A percentile compares a stretch with the other conserved stretches of the same genome.
Conservation (phyloP, 1,140 invertebrate genomes). For the Pseudomyrmex concolor region DNA sequence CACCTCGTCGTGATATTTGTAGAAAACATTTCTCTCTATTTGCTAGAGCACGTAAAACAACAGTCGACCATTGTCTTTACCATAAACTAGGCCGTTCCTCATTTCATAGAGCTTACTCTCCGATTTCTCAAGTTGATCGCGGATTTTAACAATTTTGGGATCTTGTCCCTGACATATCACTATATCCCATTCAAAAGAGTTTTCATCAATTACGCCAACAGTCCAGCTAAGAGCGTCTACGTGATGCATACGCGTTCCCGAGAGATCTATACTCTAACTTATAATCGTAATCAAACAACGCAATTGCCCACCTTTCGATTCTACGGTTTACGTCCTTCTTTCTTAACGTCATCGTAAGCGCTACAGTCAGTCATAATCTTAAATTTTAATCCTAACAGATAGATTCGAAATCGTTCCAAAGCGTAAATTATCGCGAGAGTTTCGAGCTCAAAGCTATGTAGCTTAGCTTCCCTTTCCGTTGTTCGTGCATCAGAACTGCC, state of each 20-base stretch:
- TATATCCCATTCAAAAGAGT: background rate
- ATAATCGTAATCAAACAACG: constrained; percentile 7
- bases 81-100: constrained; percentile 14
- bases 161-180: background rate
- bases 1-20: background rate
- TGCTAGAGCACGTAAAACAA: background rate
- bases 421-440: constrained; percentile 1
- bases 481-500: background rate
- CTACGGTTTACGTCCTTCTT: constrained; percentile 10
- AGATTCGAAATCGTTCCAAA: background rate
- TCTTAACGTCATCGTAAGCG: background rate
- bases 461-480: background rate
- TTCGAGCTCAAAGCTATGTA: background rate
- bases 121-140: background rate
- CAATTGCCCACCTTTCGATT: background rate
- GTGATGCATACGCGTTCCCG: background rate
- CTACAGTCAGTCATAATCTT: constrained; percentile 33
- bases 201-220: background rate
- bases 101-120: constrained; percentile 9
- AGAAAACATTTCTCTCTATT: constrained; percentile 10
- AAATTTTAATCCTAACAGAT: constrained; percentile 17
- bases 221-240: constrained; percentile 2
- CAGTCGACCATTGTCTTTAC: background rate
- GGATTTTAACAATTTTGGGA: background rate
- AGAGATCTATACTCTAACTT: background rate